Conservation (phyloP, 2,113 vertebrate genomes). For the Lagopus leucura region DNA sequence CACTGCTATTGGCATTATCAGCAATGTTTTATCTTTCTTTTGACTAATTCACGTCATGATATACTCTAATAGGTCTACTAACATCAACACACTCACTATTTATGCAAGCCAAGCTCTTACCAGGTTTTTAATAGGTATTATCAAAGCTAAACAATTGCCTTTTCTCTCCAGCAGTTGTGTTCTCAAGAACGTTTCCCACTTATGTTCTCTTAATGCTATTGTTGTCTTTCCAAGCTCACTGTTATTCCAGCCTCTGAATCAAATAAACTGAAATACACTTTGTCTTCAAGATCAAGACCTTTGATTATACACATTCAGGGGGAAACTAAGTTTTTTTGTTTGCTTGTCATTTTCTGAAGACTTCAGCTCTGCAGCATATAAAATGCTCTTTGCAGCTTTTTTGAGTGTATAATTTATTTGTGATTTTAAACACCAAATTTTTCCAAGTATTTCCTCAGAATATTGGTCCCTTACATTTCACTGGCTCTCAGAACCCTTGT, state of each 20-base stretch:
- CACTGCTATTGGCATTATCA: not conserved
- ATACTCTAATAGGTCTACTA: not conserved
- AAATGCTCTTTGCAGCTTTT: not conserved
- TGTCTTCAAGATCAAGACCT: not conserved
- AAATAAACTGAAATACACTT: not conserved
- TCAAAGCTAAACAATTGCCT: not conserved
- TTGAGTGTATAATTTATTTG: not conserved
- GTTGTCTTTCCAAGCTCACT: not conserved
- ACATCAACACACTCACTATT: not conserved
- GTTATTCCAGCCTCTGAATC: not conserved
- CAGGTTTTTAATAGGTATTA: not conserved
- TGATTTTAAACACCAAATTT: not conserved
- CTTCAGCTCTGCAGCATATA: accelerated
- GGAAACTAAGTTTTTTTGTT: not conserved
- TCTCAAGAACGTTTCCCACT: not conserved
- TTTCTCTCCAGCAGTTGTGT: not conserved
- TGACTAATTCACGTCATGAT: not conserved
- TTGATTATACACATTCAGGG: not conserved
- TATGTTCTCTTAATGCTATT: not conserved
- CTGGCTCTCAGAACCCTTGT: not conserved
- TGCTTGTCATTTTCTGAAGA: not conserved
- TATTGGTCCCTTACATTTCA: not conserved
- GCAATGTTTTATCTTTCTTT: not conserved
- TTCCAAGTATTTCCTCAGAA: not conserved
- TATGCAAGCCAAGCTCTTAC: not conserved